phyloP scores from a whole-genome alignment of 1,140 invertebrate species.

The Apis mellifera region DNA sequence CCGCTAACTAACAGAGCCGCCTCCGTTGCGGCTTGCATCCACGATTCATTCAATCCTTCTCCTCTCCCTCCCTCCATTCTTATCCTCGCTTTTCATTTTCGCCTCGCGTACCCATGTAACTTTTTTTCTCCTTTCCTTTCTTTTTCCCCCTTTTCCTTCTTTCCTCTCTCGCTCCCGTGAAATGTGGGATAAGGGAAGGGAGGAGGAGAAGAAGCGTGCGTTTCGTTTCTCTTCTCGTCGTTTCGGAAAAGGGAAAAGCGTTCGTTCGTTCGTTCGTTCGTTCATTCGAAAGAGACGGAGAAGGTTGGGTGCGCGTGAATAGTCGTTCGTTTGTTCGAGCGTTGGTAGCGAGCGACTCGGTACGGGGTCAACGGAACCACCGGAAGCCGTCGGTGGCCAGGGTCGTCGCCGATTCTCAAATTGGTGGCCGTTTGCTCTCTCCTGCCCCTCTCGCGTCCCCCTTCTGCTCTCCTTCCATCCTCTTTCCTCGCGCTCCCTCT shows the following conservation, averaged over 20 bases:
- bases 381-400: conserved; percentile 64
- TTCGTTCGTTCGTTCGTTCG: too few species aligned
- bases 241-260: not conserved
- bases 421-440: conserved; percentile 49
- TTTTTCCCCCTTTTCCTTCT: not conserved
- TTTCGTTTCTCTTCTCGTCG: not conserved
- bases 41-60: conserved; percentile 31
- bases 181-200: too few species aligned
- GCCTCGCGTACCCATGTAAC: conserved; percentile 4
- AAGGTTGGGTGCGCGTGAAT: not conserved
- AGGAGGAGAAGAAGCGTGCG: too few species aligned
- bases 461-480: not conserved
- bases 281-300: not conserved
- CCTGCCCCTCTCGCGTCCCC: conserved; percentile 1
- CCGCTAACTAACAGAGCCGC: conserved; percentile 31
- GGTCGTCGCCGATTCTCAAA: conserved; percentile 67
- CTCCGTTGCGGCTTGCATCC: not conserved
- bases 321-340: conserved; percentile 23
- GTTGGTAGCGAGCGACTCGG: conserved; percentile 50
- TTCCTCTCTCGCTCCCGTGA: not conserved
- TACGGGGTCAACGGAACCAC: conserved; percentile 67
- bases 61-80: not conserved
- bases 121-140: not conserved
- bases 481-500: not conserved
- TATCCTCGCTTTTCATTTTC: not conserved